Evolutionary conservation across 2,888 invertebrate genomes (phyloP), one percentile per base, ranked within the genome.

Genomic region (Aproaerema taeniolella): DNA sequence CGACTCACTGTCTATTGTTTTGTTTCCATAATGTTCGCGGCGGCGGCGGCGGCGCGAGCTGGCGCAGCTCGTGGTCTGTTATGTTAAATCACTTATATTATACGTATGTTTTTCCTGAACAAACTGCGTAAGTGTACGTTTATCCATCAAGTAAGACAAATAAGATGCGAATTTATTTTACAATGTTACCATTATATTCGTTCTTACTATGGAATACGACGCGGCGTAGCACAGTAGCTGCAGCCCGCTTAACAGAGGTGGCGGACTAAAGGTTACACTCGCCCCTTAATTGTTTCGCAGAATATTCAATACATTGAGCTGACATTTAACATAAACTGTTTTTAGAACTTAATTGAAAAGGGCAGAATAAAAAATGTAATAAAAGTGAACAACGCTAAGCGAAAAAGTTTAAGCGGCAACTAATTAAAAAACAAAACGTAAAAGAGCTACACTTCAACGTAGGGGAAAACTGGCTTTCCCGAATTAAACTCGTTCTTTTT

Each of bases 391-490:
- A 70, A 59, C 58, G 59, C 45, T 60, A 70, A 57, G 67, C 64
- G 68, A 63, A 65, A 67, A 78, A 74, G 68, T 78, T 74, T 72
- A 74, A 78, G 67, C 70, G 75, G 68, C 68, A 75, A 78, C 73
- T 79, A 79, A 81, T 79, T 80, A 74, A 79, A 75, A 77, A 74
- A 75, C 70, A 76, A 78, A 76, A 77, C 72, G 65, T 44, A 59
- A 61, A 66, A 67, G 57, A 58, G 53, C 58, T 58, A 55, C 66
- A 58, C 70, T 70, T 67, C 58, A 62, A 60, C 67, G 61, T 54
- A 53, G 65, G 67, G 63, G 63, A 59, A 38, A 67, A 65, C 68
- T 69, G 73, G 69, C 70, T 74, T 71, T 66, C 62, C 64, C 69
- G 68, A 77, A 77, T 78, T 71, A 65, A 67, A 69, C 63, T 72